Conservation (phyloP, 2,797 vertebrate genomes). For the Pogonophryne albipinna region DNA sequence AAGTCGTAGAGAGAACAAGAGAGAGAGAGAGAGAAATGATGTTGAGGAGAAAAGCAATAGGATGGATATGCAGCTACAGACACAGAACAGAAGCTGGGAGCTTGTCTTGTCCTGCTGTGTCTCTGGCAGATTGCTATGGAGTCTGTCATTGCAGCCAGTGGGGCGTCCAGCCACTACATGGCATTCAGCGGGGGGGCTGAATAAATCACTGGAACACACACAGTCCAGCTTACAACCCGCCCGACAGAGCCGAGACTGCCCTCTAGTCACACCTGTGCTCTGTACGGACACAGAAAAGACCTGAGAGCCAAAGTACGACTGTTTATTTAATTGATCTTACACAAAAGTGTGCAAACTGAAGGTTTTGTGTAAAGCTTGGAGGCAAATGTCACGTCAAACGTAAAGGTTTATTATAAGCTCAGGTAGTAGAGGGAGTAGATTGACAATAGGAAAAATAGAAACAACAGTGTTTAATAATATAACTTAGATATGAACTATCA, state of each 20-base stretch:
- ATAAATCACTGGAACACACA: constrained; percentile 84
- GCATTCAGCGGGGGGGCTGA: constrained; percentile 78
- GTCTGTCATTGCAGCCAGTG: constrained; percentile 80
- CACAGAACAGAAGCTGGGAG: constrained; percentile 76
- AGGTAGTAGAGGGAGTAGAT: background rate
- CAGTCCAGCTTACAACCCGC: constrained; percentile 61
- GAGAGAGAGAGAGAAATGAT: constrained; percentile 40
- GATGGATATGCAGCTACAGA: constrained; percentile 71
- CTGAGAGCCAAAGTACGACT: constrained; percentile 7
- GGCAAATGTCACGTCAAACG: background rate
- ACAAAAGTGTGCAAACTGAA: background rate
- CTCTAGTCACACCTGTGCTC: constrained; percentile 60
- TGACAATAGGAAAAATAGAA: background rate
- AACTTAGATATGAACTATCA: background rate
- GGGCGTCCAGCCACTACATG: constrained; percentile 82
- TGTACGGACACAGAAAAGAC: constrained; percentile 22
- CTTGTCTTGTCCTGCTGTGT: constrained; percentile 83
- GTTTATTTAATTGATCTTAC: constrained; percentile 20
- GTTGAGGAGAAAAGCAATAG: constrained; percentile 60
- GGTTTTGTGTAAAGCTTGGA: background rate
- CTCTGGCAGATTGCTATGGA: constrained; percentile 83
- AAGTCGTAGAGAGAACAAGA: no score
- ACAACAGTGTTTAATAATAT: background rate
- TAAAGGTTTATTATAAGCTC: background rate
- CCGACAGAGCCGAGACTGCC: constrained; percentile 67